Evolutionary conservation across 1,140 invertebrate species (phyloP).

Genomic region (Episyrphus balteatus): DNA sequence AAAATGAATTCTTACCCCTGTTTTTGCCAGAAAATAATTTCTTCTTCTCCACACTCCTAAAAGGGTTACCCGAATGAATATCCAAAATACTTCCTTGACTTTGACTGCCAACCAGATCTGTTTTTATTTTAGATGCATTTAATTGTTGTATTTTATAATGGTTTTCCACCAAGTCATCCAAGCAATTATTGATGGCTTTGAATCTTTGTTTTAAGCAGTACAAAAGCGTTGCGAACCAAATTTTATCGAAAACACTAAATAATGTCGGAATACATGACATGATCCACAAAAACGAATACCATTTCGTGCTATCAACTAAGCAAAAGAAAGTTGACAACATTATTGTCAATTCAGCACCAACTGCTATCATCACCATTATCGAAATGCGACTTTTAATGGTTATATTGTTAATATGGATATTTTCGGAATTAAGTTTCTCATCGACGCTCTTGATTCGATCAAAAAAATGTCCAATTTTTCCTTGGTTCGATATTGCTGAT

Average conservation of each 20-base stretch:
- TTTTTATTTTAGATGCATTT: too few relatives aligned
- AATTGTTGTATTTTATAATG: conserved; percentile 13
- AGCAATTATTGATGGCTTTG: conserved; percentile 22
- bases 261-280: conserved; percentile 26
- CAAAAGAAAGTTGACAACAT: conserved; percentile 19
- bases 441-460: conserved; percentile 28
- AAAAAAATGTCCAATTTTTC: conserved; percentile 20
- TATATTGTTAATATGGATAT: conserved; percentile 23
- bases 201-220: conserved; percentile 29
- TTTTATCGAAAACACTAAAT: conserved; percentile 31
- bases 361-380: conserved; percentile 21
- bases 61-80: too few relatives aligned
- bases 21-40: too few relatives aligned
- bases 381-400: conserved; percentile 16
- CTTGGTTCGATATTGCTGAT: conserved; percentile 24
- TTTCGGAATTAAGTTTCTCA: conserved; percentile 22
- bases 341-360: conserved; percentile 27
- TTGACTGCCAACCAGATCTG: too few relatives aligned
- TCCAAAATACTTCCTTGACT: too few relatives aligned
- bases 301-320: conserved; percentile 24
- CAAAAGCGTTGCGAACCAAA: conserved; percentile 31
- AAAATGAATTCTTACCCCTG: too few relatives aligned
- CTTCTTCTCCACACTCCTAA: too few relatives aligned
- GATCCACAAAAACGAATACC: conserved; percentile 21
- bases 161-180: conserved; percentile 21